These are phyloP conservation scores for Syrista parreyssii DNA, from an alignment of 2,888 invertebrate species.

Conservation along the genomic window DNA sequence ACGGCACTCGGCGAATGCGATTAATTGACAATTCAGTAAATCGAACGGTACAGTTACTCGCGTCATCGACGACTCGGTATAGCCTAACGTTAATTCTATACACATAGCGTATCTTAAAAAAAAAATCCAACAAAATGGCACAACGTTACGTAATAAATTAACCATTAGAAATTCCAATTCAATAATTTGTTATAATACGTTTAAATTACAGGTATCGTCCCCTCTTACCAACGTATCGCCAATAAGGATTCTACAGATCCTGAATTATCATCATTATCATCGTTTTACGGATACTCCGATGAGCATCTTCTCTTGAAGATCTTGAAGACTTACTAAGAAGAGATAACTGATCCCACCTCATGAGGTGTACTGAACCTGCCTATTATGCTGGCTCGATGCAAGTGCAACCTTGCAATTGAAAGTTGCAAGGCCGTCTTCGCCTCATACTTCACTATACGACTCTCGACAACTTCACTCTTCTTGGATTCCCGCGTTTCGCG, in stretches of 20 bases:
- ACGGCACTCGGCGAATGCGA: neutral
- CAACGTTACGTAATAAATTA: neutral
- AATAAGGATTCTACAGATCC: neutral
- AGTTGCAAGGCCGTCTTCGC: slow-evolving; percentile 52
- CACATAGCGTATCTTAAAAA: neutral
- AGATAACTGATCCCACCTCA: neutral
- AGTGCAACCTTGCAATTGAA: slow-evolving; percentile 56
- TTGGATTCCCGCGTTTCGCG: slow-evolving; percentile 26
- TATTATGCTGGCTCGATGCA: slow-evolving; percentile 38
- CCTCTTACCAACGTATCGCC: neutral
- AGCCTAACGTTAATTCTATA: neutral
- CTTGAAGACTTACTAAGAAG: neutral
- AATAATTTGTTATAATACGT: neutral
- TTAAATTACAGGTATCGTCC: neutral
- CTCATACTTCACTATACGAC: slow-evolving; percentile 1
- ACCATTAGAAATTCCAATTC: neutral
- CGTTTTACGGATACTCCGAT: neutral
- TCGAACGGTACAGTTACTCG: slow-evolving; percentile 19
- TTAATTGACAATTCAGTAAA: slow-evolving; percentile 25
- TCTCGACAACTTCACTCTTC: slow-evolving; percentile 10
- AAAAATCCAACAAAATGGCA: neutral
- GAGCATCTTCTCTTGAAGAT: neutral
- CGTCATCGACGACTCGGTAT: neutral
- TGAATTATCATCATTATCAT: neutral
- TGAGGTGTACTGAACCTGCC: slow-evolving; percentile 37